Evolutionary conservation across 2,888 invertebrate genomes (phyloP).

Genomic region (Polyommatus iphigenia): DNA sequence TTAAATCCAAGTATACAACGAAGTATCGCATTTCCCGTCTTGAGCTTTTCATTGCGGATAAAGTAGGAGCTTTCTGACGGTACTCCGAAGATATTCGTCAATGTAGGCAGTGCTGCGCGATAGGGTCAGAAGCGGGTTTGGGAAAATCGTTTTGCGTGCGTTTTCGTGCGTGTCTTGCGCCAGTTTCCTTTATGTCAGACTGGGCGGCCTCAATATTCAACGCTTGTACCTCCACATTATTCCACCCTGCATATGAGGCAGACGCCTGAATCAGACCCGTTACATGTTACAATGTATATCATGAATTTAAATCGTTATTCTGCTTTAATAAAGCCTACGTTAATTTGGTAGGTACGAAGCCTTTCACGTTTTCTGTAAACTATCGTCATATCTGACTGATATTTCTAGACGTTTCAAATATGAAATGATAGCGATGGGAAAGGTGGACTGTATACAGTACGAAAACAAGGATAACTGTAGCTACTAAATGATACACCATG

Average conservation of each 20-base stretch:
- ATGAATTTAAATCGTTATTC: slow-evolving; percentile 7
- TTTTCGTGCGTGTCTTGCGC: slow-evolving; percentile 68
- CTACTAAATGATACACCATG: too few relatives aligned
- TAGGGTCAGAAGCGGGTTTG: background rate
- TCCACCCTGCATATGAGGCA: slow-evolving; percentile 64
- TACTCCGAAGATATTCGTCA: background rate
- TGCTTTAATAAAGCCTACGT: background rate
- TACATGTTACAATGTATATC: slow-evolving; percentile 22
- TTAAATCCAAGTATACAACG: background rate
- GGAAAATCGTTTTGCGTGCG: slow-evolving; percentile 60
- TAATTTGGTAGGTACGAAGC: background rate
- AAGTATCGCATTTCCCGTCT: slow-evolving; percentile 1
- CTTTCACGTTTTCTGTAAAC: background rate
- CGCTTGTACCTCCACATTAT: slow-evolving; percentile 72
- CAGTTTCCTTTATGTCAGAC: slow-evolving; percentile 68
- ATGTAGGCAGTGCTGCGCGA: background rate
- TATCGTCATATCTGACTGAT: background rate
- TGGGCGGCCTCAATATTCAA: slow-evolving; percentile 72
- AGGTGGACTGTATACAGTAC: too few relatives aligned
- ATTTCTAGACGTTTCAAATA: background rate
- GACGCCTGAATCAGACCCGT: slow-evolving; percentile 26
- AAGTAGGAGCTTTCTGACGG: background rate
- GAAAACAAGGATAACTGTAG: too few relatives aligned
- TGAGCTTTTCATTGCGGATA: slow-evolving; percentile 14
- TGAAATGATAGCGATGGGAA: too few relatives aligned